Base-by-base conservation (phyloP, 2,113 vertebrate genomes). In the Syrmaticus mikado region DNA sequence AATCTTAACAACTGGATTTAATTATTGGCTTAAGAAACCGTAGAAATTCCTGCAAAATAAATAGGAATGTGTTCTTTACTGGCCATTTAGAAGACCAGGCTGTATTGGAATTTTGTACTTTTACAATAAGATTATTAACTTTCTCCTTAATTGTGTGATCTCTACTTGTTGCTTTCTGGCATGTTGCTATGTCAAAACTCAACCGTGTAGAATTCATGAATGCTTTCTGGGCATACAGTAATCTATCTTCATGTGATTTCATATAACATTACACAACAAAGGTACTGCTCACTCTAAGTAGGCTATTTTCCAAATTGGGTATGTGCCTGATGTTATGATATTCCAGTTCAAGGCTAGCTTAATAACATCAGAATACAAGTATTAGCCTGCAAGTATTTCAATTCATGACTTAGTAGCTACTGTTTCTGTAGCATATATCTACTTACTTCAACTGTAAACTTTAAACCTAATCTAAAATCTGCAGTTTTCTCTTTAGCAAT, bases 401-500 rank as follows among this genome's bases (percentile, higher is more conserved):
- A 45, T 82, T 73, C 5, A 16, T 83, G 5, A 71, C 24, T 58
- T 79, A 55, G 11, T 38, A 28, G 72, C 50, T 94, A 41, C 27
- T 89, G 6, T 61, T 89, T 89, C n/a, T 90, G 38, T 68, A 77
- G 10, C 30, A 10, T 38, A 3, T 32, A 28, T 55, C 25, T 78
- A 2, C 48, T 77, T 77, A 78, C 30, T 50, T 86, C 70, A 75
- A 53, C 87, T 60, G 22, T 60, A 55, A 81, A 77, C 18, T 75
- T 95, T 74, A 95, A 94, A 94, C 83, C 70, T 95, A 74, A 87
- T 95, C 90, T 93, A 92, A 95, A 97, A 92, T 95, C 55, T 94
- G 73, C 77, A 95, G 77, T 89, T 95, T 96, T 97, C 68, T 95
- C 90, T 91, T 30, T 96, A 99, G 99, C 98, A 15, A 99, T 99